Percentiles rank a stretch among this genome's conserved stretches.
Conservation (phyloP, 2,113 vertebrate genomes). For the Indicator maculatus region DNA sequence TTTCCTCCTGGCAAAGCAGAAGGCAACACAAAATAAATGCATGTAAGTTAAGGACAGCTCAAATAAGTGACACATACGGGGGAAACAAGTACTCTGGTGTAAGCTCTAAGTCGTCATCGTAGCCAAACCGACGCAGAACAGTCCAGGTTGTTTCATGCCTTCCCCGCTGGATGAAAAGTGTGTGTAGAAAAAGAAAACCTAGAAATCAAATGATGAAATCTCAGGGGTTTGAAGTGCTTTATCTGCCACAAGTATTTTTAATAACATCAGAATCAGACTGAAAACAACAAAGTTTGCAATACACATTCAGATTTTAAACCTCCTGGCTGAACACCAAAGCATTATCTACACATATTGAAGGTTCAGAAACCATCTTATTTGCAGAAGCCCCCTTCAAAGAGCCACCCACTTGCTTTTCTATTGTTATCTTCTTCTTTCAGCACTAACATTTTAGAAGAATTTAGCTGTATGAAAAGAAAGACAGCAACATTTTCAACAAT, state of each 20-base stretch:
- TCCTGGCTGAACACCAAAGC: not conserved
- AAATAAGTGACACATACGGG: slow-evolving; percentile 77
- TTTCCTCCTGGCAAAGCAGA: not conserved
- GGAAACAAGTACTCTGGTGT: slow-evolving; percentile 96
- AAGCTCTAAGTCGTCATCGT: slow-evolving; percentile 94
- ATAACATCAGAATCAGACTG: not conserved
- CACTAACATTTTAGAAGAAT: not conserved
- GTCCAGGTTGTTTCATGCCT: slow-evolving; percentile 98
- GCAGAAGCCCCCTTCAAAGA: not conserved
- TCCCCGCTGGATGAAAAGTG: slow-evolving; percentile 97
- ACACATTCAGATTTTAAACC: not conserved
- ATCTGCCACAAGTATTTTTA: not conserved
- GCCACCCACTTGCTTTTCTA: not conserved
- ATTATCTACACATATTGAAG: not conserved
- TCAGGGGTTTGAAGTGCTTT: not conserved
- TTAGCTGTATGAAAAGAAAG: not conserved
- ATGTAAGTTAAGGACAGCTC: not conserved
- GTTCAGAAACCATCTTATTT: not conserved
- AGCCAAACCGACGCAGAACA: slow-evolving; percentile 93
- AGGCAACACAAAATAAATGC: not conserved
- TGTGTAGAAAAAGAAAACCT: slow-evolving; percentile 99
- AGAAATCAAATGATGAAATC: slow-evolving; percentile 43
- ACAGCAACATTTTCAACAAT: not conserved
- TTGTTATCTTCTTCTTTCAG: not conserved
- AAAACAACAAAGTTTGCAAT: not conserved